Evolutionary conservation across 1,140 invertebrate genomes (phyloP).

Genomic region (Brachionus koreanus): DNA sequence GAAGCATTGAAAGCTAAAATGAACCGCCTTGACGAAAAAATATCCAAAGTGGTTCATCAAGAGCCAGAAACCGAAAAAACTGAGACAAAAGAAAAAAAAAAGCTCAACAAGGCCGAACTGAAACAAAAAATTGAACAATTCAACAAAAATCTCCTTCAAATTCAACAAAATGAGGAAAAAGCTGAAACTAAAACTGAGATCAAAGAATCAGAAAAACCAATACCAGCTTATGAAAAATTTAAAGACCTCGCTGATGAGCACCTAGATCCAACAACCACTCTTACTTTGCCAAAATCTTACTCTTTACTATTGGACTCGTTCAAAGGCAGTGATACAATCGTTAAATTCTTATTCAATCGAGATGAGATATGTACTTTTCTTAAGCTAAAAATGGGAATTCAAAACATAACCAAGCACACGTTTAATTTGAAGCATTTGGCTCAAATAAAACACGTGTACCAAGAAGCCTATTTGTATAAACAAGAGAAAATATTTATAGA

Average conservation of each 20-base stretch:
- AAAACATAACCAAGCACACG: constrained; percentile 38
- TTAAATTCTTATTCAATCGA: constrained; percentile 40
- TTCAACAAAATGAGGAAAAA: constrained; percentile 8
- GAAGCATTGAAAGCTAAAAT: constrained; percentile 39
- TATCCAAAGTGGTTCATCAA: neutral
- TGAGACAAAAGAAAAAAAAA: neutral
- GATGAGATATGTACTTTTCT: constrained; percentile 36
- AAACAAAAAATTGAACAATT: constrained; percentile 41
- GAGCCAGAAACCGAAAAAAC: neutral
- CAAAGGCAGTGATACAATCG: constrained; percentile 40
- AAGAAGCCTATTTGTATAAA: neutral
- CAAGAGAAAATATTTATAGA: constrained; percentile 44
- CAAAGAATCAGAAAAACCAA: neutral
- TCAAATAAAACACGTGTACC: constrained; percentile 28
- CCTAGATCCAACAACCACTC: neutral
- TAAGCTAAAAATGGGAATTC: constrained; percentile 36
- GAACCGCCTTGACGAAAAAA: neutral
- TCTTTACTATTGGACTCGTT: constrained; percentile 8
- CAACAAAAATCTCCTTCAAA: constrained; percentile 19
- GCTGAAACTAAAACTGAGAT: neutral
- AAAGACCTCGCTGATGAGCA: constrained; percentile 14
- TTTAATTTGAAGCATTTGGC: neutral
- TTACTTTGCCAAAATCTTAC: constrained; percentile 21
- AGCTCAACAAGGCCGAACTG: constrained; percentile 22
- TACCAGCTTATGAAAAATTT: constrained; percentile 40